Base-by-base conservation (phyloP, 2,888 invertebrate genomes). In the Mimas tiliae region DNA sequence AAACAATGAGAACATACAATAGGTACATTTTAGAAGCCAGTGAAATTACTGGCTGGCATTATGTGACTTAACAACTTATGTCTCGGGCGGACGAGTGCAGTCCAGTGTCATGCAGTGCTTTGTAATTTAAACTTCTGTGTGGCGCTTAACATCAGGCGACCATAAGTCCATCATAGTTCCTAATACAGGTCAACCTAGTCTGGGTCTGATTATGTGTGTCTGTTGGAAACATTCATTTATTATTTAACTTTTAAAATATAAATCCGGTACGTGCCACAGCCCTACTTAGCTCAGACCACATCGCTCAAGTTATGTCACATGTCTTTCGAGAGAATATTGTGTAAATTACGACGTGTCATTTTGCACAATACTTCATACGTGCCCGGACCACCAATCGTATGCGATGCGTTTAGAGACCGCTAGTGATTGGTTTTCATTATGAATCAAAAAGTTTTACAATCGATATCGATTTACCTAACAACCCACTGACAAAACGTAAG, bases 361-460 rank as follows among this genome's bases (percentile, higher is more conserved):
- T 79, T 77, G 72, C 79, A 77, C 77, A 79, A 80, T 68, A 69
- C 62, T 21, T 42, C 68, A 70, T 71, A 72, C 78, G 79, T 78
- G 76, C 74, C 72, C 63, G 68, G 75, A 73, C 72, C 63, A 70
- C 73, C 69, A 72, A 74, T 71, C 74, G 70, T 70, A 72, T 38
- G 63, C 50, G 51, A 71, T 75, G 74, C 72, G 72, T 70, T 70
- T 66, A 51, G 65, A 63, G 67, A 66, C 63, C 62, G 51, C 47
- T 72, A 73, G 73, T 69, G 72, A 67, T n/a, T 53, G 62, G 21
- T 48, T 58, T 48, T 47, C 16, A 45, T 58, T 33, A 16, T 12
- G 6, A 7, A 58, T 19, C 8, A 34, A 66, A 12, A 1, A 19
- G 45, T 58, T 16, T 55, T 58, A 42, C 58, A 58, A 51, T 62